These are phyloP conservation scores for Hoplodrina blanda DNA, from an alignment of 2,888 invertebrate species.

Conservation along the genomic window DNA sequence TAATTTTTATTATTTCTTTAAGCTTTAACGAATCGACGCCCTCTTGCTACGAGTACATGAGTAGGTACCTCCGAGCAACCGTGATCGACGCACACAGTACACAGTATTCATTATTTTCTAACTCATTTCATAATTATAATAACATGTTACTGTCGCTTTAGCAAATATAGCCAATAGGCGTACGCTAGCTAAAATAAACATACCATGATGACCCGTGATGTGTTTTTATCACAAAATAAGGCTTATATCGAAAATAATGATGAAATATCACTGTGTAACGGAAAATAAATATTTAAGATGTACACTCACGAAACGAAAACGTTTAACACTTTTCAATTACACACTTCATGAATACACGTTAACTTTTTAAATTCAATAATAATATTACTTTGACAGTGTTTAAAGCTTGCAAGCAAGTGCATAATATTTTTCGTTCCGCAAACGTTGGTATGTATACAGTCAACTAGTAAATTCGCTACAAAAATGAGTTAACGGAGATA, in stretches of 20 bases:
- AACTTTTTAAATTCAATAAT: conserved; percentile 3
- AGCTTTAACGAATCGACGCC: not conserved
- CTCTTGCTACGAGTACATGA: not conserved
- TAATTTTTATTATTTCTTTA: too few relatives aligned
- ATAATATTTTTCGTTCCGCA: not conserved
- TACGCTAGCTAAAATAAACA: conserved; percentile 28
- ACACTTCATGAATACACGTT: not conserved
- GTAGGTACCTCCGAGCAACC: not conserved
- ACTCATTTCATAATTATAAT: not conserved
- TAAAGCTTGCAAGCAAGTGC: not conserved
- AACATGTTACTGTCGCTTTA: conserved; percentile 6
- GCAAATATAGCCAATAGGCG: conserved; percentile 19
- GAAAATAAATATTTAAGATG: not conserved
- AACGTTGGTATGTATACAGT: conserved; percentile 7
- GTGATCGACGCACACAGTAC: not conserved
- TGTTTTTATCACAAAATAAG: conserved; percentile 11
- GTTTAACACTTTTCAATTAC: not conserved
- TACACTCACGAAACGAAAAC: conserved; percentile 11
- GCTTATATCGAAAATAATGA: not conserved
- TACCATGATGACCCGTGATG: conserved; percentile 17
- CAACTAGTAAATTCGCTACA: conserved; percentile 7
- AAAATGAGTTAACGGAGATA: not conserved
- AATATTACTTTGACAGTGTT: not conserved
- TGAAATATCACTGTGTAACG: not conserved
- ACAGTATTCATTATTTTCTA: not conserved